These are phyloP conservation scores for Ceratina australensis DNA, from an alignment of 1,140 invertebrate species.

Conservation along the genomic window DNA sequence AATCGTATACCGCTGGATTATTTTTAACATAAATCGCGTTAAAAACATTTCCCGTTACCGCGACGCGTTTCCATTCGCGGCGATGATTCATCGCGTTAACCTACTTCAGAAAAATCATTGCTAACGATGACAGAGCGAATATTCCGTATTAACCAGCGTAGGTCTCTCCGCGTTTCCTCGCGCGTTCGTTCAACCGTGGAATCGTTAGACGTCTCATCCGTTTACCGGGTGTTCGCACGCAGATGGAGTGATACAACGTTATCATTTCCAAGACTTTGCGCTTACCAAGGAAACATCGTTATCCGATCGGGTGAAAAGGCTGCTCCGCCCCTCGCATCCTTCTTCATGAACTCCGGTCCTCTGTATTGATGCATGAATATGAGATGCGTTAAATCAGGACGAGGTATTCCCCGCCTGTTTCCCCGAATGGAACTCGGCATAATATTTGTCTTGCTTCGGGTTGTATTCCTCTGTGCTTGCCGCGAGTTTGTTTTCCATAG, in stretches of 20 bases:
- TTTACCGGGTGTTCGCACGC: neutral
- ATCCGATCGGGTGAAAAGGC: conserved; percentile 16
- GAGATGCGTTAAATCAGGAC: conserved; percentile 27
- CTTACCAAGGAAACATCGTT: neutral
- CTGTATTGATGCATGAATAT: conserved; percentile 30
- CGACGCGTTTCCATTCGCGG: too few relatives aligned
- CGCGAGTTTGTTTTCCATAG: neutral
- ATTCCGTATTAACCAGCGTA: too few relatives aligned
- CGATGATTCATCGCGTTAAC: too few relatives aligned
- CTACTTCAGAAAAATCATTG: too few relatives aligned
- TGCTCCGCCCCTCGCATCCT: conserved; percentile 1
- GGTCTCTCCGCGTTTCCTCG: too few relatives aligned
- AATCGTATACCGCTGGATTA: too few relatives aligned
- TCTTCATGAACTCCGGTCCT: conserved; percentile 30
- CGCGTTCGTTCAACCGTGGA: too few relatives aligned
- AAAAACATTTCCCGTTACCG: too few relatives aligned
- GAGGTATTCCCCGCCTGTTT: neutral
- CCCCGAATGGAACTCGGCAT: neutral
- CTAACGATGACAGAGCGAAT: too few relatives aligned
- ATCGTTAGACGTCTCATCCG: too few relatives aligned
- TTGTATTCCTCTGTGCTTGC: neutral
- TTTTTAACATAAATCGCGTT: too few relatives aligned
- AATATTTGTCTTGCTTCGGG: neutral
- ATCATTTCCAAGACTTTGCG: conserved; percentile 8
- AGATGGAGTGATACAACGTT: conserved; percentile 10